Evolutionary conservation across 2,113 vertebrate genomes (phyloP), one percentile per base, ranked within the genome.

Genomic region (Dasypus novemcinctus): DNA sequence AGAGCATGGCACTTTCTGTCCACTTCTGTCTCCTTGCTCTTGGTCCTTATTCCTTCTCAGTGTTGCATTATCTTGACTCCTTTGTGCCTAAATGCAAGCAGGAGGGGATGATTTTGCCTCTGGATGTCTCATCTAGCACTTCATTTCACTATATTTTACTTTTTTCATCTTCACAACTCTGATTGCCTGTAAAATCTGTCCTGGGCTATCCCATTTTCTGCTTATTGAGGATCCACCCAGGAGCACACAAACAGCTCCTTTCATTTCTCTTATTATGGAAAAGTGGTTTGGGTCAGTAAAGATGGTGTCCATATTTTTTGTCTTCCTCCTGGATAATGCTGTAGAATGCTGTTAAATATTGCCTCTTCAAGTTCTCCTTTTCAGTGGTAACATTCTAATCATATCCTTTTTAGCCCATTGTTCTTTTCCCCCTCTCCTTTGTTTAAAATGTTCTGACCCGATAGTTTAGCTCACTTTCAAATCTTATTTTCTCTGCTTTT

Each of bases 291-390:
- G 36, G 43, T n/a, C 63, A 14, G 33, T 36, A 38, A 17, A n/a
- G 5, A 18, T 17, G 17, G 31, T 25, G 20, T 23, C 5, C 7
- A 1, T 0, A 1, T 69, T 43, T 31, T 8, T 43, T 1, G 8
- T 49, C 25, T 54, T 78, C 61, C 21, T 84, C 74, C 23, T 15
- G 29, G n/a, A n/a, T n/a, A n/a, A n/a, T n/a, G n/a, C n/a, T n/a
- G 49, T 12, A n/a, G 63, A 33, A 57, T 29, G 20, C 23, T 38
- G 49, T 4, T 72, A 41, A 59, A 33, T 33, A 2, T 2, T 7
- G 12, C 29, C 52, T 68, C 7, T 33, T 27, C 2, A 5, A 54
- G n/a, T 49, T 49, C 23, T 43, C 15, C 57, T 46, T 64, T 36
- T 17, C 41, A 74, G 14, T 78, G 14, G 11, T 49, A 31, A 64